These are phyloP conservation scores for Dryocosmus kuriphilus DNA, from an alignment of 2,888 invertebrate genomes.

Conservation along the genomic window DNA sequence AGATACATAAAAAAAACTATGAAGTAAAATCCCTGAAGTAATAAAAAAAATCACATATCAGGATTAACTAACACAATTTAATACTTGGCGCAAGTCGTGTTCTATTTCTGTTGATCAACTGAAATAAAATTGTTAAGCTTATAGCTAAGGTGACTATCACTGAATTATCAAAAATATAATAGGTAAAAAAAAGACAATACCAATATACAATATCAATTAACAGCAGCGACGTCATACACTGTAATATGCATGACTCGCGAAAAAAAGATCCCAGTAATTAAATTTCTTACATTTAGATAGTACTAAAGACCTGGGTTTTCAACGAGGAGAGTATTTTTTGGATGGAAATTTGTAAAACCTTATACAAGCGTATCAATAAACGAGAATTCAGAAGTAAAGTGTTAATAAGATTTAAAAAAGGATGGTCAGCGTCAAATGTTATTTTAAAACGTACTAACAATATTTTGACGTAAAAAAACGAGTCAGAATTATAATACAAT, in stretches of 20 bases:
- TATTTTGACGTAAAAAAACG: too few relatives aligned
- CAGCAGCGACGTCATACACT: not conserved
- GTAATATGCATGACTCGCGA: not conserved
- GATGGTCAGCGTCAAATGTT: too few relatives aligned
- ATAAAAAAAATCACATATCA: conserved; percentile 28
- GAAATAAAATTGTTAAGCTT: conserved; percentile 1
- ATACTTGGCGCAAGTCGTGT: conserved; percentile 9
- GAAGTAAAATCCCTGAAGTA: conserved; percentile 30
- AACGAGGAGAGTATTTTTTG: not conserved
- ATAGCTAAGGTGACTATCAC: not conserved
- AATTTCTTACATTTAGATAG: not conserved
- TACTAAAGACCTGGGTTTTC: not conserved
- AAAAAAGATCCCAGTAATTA: not conserved
- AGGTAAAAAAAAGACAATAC: not conserved
- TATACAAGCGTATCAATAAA: not conserved
- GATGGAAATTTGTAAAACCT: not conserved
- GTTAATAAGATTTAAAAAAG: too few relatives aligned
- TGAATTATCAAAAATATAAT: conserved; percentile 13
- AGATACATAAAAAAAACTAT: conserved; percentile 34
- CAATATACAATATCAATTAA: not conserved
- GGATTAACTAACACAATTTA: conserved; percentile 12
- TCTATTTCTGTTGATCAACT: not conserved
- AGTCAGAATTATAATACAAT: too few relatives aligned
- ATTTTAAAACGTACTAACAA: too few relatives aligned
- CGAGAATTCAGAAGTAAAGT: too few relatives aligned